Evolutionary conservation across 2,797 vertebrate genomes (phyloP).

Genomic region (Chromis chromis): DNA sequence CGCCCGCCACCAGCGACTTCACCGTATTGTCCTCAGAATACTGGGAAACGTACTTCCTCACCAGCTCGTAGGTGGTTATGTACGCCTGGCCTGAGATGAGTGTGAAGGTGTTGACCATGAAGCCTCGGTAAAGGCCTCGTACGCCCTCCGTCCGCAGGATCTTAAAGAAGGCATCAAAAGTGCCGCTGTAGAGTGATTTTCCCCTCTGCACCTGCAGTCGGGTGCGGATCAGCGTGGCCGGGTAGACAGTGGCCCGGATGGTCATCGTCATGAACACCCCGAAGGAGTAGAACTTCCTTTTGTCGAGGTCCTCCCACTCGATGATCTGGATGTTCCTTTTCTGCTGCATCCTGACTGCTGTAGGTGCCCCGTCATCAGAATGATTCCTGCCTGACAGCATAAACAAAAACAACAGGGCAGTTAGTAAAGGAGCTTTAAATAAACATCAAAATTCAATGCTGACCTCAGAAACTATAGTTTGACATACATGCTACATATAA

Average conservation of each 20-base stretch:
- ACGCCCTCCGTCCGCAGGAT: conserved; percentile 91
- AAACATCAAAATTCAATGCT: background rate
- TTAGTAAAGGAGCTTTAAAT: background rate
- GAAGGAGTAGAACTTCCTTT: conserved; percentile 95
- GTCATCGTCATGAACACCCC: conserved; percentile 97
- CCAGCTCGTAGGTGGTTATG: conserved; percentile 97
- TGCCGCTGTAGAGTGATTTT: conserved; percentile 92
- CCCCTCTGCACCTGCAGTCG: conserved; percentile 95
- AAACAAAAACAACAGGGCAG: conserved; percentile 9
- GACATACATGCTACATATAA: background rate
- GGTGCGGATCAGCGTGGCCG: conserved; percentile 95
- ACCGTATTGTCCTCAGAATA: conserved; percentile 93
- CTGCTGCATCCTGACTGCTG: conserved; percentile 77
- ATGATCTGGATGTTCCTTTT: conserved; percentile 98
- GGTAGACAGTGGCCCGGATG: conserved; percentile 96
- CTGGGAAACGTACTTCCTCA: conserved; percentile 91
- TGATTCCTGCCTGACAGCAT: conserved; percentile 51
- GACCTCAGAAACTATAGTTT: background rate
- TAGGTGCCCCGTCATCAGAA: conserved; percentile 65
- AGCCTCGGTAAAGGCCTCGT: conserved; percentile 92
- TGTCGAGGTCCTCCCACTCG: conserved; percentile 99
- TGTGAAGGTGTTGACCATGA: conserved; percentile 96
- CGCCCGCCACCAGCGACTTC: conserved; percentile 95
- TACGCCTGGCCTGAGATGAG: conserved; percentile 97
- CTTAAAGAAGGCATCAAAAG: conserved; percentile 94